A percentile compares a stretch with the other conserved stretches of the same genome.
These are phyloP conservation scores for Chiridota heheva DNA, from an alignment of 35 echinoderm and acorn worm genomes.

Conservation along the genomic window DNA sequence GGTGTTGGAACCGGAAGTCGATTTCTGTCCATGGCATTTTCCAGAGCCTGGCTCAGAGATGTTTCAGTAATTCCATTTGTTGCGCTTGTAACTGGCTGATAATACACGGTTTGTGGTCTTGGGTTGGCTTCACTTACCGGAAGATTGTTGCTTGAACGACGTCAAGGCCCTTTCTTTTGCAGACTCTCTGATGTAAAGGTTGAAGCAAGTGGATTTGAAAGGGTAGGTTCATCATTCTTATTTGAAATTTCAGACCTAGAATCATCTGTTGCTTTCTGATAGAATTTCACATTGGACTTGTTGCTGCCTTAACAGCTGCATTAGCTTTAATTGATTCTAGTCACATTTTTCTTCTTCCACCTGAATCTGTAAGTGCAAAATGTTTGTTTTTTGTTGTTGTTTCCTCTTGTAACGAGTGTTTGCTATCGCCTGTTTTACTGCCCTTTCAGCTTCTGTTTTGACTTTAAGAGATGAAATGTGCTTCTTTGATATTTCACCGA, in stretches of 20 bases:
- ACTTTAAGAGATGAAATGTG: no score
- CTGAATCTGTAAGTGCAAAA: slow-evolving; percentile 20
- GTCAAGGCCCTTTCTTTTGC: no score
- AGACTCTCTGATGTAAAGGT: no score
- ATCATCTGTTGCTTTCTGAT: not conserved
- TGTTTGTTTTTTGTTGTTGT: slow-evolving; percentile 19
- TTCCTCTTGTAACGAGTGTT: slow-evolving; percentile 4
- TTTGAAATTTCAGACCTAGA: no score
- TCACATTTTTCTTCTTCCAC: slow-evolving; percentile 52
- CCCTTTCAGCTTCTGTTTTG: not conserved
- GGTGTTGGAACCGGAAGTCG: slow-evolving; percentile 39
- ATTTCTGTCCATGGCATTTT: slow-evolving; percentile 27
- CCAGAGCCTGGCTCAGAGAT: slow-evolving; percentile 14
- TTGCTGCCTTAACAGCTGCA: slow-evolving; percentile 14
- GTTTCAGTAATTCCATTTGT: not conserved
- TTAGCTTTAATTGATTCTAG: slow-evolving; percentile 16
- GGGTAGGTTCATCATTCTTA: no score
- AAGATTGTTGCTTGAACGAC: not conserved
- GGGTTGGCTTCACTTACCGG: not conserved
- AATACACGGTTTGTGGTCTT: not conserved
- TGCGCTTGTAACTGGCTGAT: not conserved
- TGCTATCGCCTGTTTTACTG: not conserved
- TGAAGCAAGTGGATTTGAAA: not conserved
- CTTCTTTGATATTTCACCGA: not conserved
- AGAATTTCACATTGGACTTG: slow-evolving; percentile 16